Conservation (phyloP, 2,113 vertebrate species). For the Mus pahari region DNA sequence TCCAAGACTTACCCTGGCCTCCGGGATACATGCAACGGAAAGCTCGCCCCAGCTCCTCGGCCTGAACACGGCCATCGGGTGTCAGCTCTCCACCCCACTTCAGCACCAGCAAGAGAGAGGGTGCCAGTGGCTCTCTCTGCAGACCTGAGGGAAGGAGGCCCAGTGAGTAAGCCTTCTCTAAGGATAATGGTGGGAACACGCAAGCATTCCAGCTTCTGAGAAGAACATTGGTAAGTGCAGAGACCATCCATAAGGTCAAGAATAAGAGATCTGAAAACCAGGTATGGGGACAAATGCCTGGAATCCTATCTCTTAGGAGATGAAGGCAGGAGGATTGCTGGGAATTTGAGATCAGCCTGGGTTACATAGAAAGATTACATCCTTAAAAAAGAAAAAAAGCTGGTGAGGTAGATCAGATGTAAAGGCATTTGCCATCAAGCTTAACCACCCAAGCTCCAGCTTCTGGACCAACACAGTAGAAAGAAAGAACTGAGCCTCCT, state of each 20-base stretch:
- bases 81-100: constrained; percentile 99
- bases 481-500: neutral
- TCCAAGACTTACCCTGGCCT: constrained; percentile 92
- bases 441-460: neutral
- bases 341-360: neutral
- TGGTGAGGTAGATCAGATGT: neutral
- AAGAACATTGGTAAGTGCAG: neutral
- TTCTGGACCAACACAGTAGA: neutral
- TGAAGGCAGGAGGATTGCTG: neutral
- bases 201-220: constrained; percentile 8
- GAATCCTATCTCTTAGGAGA: neutral
- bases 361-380: neutral
- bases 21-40: constrained; percentile 99
- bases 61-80: constrained; percentile 95
- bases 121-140: constrained; percentile 86
- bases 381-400: neutral
- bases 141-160: constrained; percentile 86
- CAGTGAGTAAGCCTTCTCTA: neutral
- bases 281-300: neutral
- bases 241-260: constrained; percentile 24
- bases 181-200: neutral
- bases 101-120: constrained; percentile 95
- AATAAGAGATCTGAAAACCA: neutral
- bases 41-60: constrained; percentile 96
- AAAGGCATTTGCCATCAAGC: neutral